Conservation (phyloP, 2,797 vertebrate genomes). For the Hoplostethus mediterraneus region DNA sequence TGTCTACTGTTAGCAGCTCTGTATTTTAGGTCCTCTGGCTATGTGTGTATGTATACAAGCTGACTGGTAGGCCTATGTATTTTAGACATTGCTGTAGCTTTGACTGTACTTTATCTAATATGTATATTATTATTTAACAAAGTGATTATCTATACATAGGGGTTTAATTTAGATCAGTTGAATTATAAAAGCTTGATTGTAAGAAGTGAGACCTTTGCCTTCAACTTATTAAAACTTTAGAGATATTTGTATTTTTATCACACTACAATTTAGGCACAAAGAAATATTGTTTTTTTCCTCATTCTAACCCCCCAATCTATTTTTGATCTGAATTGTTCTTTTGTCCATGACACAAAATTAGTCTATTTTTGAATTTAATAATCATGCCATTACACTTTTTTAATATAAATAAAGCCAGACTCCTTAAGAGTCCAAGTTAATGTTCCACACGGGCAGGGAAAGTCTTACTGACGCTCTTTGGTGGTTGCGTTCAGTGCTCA, state of each 20-base stretch:
- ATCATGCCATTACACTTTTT: slow-evolving; percentile 21
- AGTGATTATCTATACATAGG: slow-evolving; percentile 54
- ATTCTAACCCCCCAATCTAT: slow-evolving; percentile 53
- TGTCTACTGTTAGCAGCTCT: slow-evolving; percentile 69
- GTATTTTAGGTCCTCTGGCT: slow-evolving; percentile 62
- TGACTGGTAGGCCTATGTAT: slow-evolving; percentile 66
- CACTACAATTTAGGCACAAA: slow-evolving; percentile 56
- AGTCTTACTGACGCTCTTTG: neutral
- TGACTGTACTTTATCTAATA: slow-evolving; percentile 65
- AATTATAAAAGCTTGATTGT: slow-evolving; percentile 62
- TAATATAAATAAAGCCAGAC: slow-evolving; percentile 27
- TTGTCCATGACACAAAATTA: slow-evolving; percentile 45
- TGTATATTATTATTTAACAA: slow-evolving; percentile 74
- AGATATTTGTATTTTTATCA: slow-evolving; percentile 58
- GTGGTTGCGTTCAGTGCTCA: slow-evolving; percentile 12
- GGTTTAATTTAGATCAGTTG: slow-evolving; percentile 54
- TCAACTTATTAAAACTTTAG: slow-evolving; percentile 41
- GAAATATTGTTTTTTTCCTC: slow-evolving; percentile 16
- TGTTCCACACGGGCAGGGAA: slow-evolving; percentile 4
- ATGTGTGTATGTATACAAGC: slow-evolving; percentile 63
- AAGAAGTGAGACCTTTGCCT: slow-evolving; percentile 61
- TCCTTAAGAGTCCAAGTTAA: slow-evolving; percentile 29
- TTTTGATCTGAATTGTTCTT: slow-evolving; percentile 45
- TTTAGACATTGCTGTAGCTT: slow-evolving; percentile 76
- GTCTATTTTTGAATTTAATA: slow-evolving; percentile 30